Conservation (phyloP, 1,140 invertebrate genomes). For the Zaprionus gabonicus region DNA sequence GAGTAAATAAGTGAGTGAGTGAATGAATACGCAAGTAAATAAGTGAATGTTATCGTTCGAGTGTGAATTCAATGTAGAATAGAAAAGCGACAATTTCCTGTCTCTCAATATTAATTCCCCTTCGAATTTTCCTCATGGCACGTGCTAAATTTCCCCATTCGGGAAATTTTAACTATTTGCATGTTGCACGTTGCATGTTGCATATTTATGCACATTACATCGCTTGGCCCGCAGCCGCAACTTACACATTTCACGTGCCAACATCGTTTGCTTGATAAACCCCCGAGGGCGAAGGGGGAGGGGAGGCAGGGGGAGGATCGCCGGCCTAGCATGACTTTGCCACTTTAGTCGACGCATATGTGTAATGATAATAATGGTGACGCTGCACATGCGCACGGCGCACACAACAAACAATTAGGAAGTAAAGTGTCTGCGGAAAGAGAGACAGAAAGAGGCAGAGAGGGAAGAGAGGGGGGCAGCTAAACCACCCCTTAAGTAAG, state of each 20-base stretch:
- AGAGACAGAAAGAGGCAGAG: not conserved
- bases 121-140: slow-evolving; percentile 38
- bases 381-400: slow-evolving; percentile 75
- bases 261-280: not conserved
- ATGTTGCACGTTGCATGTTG: slow-evolving; percentile 36
- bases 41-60: not conserved
- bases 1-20: slow-evolving; percentile 27
- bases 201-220: slow-evolving; percentile 41
- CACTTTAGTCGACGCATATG: slow-evolving; percentile 42
- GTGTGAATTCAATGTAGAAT: not conserved
- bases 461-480: not conserved
- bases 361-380: slow-evolving; percentile 80
- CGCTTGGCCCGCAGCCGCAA: slow-evolving; percentile 52
- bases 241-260: slow-evolving; percentile 80
- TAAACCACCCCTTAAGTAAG: slow-evolving; percentile 62
- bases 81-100: slow-evolving; percentile 19
- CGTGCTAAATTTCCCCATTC: slow-evolving; percentile 29
- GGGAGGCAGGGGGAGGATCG: not conserved
- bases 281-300: not conserved
- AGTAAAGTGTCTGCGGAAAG: slow-evolving; percentile 57
- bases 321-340: slow-evolving; percentile 66
- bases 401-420: slow-evolving; percentile 63
- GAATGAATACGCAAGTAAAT: slow-evolving; percentile 3
- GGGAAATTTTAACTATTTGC: slow-evolving; percentile 58
- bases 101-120: slow-evolving; percentile 6